These are phyloP conservation scores for Cheilosia grossa DNA, from an alignment of 2,888 invertebrate species.

Conservation along the genomic window DNA sequence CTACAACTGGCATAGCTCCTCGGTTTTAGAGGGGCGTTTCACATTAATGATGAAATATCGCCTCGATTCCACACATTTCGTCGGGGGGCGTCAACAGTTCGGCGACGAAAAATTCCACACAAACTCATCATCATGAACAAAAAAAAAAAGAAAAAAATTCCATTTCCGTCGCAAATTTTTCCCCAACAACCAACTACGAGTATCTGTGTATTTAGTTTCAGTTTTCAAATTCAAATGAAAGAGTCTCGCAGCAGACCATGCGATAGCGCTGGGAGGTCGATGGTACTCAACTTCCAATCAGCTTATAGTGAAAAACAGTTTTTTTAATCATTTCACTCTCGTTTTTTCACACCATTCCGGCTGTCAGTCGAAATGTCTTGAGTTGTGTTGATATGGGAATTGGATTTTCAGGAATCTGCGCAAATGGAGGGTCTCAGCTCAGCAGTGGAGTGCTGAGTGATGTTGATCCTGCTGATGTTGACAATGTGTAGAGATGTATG, in stretches of 20 bases:
- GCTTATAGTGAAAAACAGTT: conserved; percentile 17
- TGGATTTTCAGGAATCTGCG: conserved; percentile 31
- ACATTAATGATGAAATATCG: conserved; percentile 45
- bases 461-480: conserved; percentile 11
- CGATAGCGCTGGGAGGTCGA: conserved; percentile 46
- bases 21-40: conserved; percentile 30
- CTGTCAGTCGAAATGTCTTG: conserved; percentile 13
- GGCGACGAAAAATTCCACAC: conserved; percentile 44
- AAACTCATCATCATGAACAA: conserved; percentile 28
- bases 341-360: conserved; percentile 36
- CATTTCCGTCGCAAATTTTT: conserved; percentile 9
- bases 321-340: conserved; percentile 31
- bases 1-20: neutral
- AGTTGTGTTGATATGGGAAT: conserved; percentile 46
- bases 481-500: neutral
- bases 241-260: conserved; percentile 34
- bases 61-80: conserved; percentile 22
- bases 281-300: conserved; percentile 48
- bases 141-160: neutral
- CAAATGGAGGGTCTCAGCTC: neutral
- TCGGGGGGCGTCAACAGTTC: conserved; percentile 54
- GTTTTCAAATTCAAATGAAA: conserved; percentile 18
- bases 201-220: neutral
- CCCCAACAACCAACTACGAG: neutral
- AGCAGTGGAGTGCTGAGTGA: neutral